phyloP scores from a whole-genome alignment of 2,113 vertebrate species.

The Baryphthengus martii region DNA sequence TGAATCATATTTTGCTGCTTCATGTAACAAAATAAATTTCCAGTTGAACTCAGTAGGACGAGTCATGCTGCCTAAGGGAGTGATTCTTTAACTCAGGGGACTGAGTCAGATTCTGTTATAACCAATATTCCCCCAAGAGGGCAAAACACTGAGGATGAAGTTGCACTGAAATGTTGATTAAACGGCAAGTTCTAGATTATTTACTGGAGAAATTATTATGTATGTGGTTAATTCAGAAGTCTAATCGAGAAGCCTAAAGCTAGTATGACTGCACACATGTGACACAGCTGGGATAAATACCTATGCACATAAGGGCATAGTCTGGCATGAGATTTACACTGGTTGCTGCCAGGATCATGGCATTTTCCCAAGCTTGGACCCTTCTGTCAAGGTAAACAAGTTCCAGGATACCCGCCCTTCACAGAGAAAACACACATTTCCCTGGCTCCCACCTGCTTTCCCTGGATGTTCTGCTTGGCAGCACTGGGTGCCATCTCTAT shows the following conservation, averaged over 20 bases:
- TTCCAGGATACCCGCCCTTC: background rate
- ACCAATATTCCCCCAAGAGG: background rate
- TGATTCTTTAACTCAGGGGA: conserved; percentile 3
- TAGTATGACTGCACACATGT: background rate
- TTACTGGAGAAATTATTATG: background rate
- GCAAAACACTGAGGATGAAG: background rate
- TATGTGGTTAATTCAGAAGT: background rate
- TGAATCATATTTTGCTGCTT: conserved; percentile 25
- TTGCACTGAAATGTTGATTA: background rate
- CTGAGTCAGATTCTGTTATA: conserved; percentile 16
- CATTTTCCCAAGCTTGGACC: background rate
- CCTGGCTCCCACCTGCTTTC: background rate
- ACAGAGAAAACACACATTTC: background rate
- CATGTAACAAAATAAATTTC: conserved; percentile 16
- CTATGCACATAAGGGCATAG: background rate
- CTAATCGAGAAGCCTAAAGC: background rate
- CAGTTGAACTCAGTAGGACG: background rate
- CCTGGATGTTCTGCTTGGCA: background rate
- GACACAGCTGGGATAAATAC: background rate
- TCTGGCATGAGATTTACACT: background rate
- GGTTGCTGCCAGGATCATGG: background rate
- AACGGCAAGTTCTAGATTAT: background rate
- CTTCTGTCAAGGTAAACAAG: background rate
- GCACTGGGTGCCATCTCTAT: background rate
- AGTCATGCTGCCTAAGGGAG: background rate